phyloP scores from a whole-genome alignment of 92 coral and sea anemone species.

The Blastomussa wellsi region DNA sequence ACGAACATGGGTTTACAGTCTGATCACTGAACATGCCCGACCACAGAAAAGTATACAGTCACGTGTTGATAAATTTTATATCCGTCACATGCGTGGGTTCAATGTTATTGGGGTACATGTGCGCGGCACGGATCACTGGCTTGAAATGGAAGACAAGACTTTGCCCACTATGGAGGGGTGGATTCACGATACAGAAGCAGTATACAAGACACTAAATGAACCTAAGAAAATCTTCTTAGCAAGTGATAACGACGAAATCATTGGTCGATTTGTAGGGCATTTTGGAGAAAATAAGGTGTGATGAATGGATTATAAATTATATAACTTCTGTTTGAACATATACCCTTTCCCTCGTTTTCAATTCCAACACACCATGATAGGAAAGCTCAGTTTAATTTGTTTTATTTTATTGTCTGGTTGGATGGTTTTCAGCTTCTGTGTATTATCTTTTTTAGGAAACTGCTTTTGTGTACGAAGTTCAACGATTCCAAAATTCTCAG shows the following conservation, averaged over 20 bases:
- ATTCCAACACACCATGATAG: too few species aligned
- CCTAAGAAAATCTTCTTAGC: slow-evolving; percentile 60
- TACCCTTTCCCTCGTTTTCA: too few species aligned
- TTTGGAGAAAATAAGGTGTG: slow-evolving; percentile 51
- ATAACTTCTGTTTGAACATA: background rate
- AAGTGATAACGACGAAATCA: slow-evolving; percentile 48
- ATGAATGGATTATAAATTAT: too few species aligned
- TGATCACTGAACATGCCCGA: slow-evolving; percentile 23
- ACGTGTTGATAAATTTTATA: slow-evolving; percentile 21
- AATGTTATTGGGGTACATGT: slow-evolving; percentile 51
- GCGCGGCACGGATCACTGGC: slow-evolving; percentile 51
- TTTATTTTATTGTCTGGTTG: too few species aligned
- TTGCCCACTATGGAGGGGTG: slow-evolving; percentile 38
- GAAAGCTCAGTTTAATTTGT: too few species aligned
- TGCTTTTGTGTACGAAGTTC: too few species aligned
- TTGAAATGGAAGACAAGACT: slow-evolving; percentile 21
- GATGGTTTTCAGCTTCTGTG: too few species aligned
- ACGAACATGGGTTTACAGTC: slow-evolving; percentile 37
- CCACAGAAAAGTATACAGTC: slow-evolving; percentile 25
- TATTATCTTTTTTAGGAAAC: too few species aligned
- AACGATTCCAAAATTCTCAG: too few species aligned
- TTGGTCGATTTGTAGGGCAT: slow-evolving; percentile 25
- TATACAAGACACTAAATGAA: slow-evolving; percentile 22
- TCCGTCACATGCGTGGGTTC: slow-evolving; percentile 13
- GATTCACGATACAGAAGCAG: slow-evolving; percentile 24